These are phyloP conservation scores for Cephus spinipes DNA, from an alignment of 2,888 invertebrate species.

Conservation along the genomic window DNA sequence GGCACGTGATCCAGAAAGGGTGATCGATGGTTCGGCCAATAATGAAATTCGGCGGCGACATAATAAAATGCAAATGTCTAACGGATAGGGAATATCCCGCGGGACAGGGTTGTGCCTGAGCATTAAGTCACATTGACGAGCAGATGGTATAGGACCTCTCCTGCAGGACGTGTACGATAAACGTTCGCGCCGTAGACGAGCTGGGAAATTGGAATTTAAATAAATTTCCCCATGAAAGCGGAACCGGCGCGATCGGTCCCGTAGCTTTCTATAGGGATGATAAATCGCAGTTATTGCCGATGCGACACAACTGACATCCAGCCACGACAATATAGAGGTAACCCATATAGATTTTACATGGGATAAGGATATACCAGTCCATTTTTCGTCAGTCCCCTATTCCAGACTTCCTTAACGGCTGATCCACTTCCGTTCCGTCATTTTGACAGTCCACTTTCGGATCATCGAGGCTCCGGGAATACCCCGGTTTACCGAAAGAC, in stretches of 20 bases:
- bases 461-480: background rate
- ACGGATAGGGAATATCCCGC: background rate
- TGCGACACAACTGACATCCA: background rate
- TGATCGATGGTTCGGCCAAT: conserved; percentile 26
- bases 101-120: background rate
- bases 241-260: background rate
- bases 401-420: background rate
- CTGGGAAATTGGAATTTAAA: background rate
- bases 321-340: background rate
- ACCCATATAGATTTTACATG: background rate
- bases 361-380: background rate
- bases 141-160: background rate
- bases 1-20: background rate
- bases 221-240: background rate
- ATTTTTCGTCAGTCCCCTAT: background rate
- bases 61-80: conserved; percentile 9
- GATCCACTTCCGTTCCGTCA: background rate
- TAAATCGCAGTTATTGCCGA: background rate
- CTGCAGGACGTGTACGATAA: background rate
- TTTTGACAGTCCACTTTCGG: background rate
- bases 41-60: conserved; percentile 21
- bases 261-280: background rate
- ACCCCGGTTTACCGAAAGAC: too few species aligned
- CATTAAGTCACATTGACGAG: background rate
- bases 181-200: background rate